Base-by-base conservation (phyloP, 2,888 invertebrate species). In the Melolontha melolontha region DNA sequence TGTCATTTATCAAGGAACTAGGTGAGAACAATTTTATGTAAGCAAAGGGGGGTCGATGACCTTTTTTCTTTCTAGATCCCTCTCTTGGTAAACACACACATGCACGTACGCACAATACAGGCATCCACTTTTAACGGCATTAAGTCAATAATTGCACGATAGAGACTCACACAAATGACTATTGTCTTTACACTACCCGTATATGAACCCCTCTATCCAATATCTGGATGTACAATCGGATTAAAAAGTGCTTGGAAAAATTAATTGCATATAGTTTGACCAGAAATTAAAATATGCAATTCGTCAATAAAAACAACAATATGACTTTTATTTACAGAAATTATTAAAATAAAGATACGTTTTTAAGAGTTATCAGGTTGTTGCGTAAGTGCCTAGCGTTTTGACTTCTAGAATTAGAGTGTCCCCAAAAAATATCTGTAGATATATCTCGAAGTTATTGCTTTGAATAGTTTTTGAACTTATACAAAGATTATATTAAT, bases 1-100 rank as follows among this genome's bases (percentile, higher is more conserved):
- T 74, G 75, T 76, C 78, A 77, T 79, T 78, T 78, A 75, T 79
- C 77, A 79, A 75, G 75, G 67, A 76, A 77, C 74, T 77, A 78
- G 77, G 76, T 78, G 76, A 77, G 75, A 76, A 73, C 70, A 69
- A 52, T 64, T 54, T 49, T 50, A 50, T 66, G 39, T 49, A 63
- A 55, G 42, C 22, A 55, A 67, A 47, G 14, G 47, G 42, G 47
- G 73, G 70, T 72, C 72, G 67, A 66, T 64, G 71, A 73, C 69
- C 71, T 64, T 40, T 17, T 44, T 63, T 49, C 12, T 22, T 29
- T 16, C 47, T 14, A 5, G 47, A 47, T 63, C 49, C 66, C 29
- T 66, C 63, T 22, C 62, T 44, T 16, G 27, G 27, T n/a, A 42
- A 16, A 64, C 29, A 39, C 14, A 8, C 63, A 49, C 47, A 16